Conservation (phyloP, 2,797 vertebrate species). For the Crypturellus tataupa region DNA sequence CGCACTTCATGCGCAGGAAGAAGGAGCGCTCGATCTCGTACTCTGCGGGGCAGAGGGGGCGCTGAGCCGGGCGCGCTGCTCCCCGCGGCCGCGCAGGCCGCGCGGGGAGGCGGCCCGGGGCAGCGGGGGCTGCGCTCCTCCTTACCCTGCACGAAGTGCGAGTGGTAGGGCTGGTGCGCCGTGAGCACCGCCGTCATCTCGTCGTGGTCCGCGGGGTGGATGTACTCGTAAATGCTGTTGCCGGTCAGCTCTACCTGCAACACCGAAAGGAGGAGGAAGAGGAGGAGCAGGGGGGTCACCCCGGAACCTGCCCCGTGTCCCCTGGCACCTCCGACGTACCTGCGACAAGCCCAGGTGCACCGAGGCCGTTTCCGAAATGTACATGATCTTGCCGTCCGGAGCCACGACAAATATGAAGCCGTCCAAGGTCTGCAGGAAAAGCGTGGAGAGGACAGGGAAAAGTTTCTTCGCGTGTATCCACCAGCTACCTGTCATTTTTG, state of each 20-base stretch:
- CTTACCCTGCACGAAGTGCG: slow-evolving; percentile 96
- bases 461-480: neutral
- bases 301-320: too few species aligned
- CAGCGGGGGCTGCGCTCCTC: neutral
- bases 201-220: slow-evolving; percentile 96
- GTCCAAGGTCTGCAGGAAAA: slow-evolving; percentile 89
- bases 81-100: neutral
- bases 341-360: slow-evolving; percentile 97
- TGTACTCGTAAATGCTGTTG: slow-evolving; percentile 98
- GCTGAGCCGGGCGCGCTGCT: neutral
- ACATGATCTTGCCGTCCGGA: slow-evolving; percentile 99
- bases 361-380: slow-evolving; percentile 97
- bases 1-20: slow-evolving; percentile 97
- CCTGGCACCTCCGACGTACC: slow-evolving; percentile 79
- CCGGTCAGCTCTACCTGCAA: slow-evolving; percentile 97
- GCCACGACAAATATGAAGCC: slow-evolving; percentile 98
- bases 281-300: neutral
- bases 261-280: slow-evolving; percentile 15
- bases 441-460: neutral
- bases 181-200: slow-evolving; percentile 98
- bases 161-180: slow-evolving; percentile 95
- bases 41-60: slow-evolving; percentile 78
- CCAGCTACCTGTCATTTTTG: neutral
- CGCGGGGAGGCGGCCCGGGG: too few species aligned
- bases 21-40: slow-evolving; percentile 98